Conservation (phyloP, 2,888 invertebrate genomes). For the Philereme transversata region DNA sequence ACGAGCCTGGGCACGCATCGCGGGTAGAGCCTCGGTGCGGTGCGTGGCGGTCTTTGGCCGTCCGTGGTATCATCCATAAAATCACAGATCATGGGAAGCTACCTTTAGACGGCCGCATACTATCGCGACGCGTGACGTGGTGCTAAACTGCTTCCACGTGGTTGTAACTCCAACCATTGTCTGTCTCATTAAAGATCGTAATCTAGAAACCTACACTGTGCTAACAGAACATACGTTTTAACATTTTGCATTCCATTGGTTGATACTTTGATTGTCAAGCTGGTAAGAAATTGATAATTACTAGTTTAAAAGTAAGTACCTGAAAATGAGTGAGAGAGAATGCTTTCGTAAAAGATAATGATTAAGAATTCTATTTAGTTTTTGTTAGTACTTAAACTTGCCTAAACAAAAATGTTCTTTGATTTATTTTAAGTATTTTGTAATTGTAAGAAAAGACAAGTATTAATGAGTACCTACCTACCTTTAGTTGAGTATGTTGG, state of each 20-base stretch:
- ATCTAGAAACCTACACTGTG: neutral
- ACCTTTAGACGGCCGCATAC: too few species aligned
- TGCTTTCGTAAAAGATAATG: conserved; percentile 8
- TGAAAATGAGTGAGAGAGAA: conserved; percentile 8
- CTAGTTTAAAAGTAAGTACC: conserved; percentile 17
- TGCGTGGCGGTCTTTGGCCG: too few species aligned
- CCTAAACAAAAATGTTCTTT: conserved; percentile 15
- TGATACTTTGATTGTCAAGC: neutral
- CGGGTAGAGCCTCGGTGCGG: too few species aligned
- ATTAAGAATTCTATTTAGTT: conserved; percentile 17
- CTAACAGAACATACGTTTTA: neutral
- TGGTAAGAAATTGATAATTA: neutral
- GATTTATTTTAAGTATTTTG: conserved; percentile 24
- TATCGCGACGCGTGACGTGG: too few species aligned
- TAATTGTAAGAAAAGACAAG: conserved; percentile 14
- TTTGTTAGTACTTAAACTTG: conserved; percentile 23
- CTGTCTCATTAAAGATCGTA: neutral
- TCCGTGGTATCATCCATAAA: too few species aligned
- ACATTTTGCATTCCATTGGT: neutral
- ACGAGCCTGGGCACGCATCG: too few species aligned
- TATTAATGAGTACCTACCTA: conserved; percentile 7
- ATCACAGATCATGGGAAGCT: too few species aligned
- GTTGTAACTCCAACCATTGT: neutral
- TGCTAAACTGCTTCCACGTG: too few species aligned
- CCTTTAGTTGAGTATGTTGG: conserved; percentile 8